Percentiles rank a stretch among this genome's conserved stretches.
These are phyloP conservation scores for Chionomys nivalis DNA, from an alignment of 2,113 vertebrate genomes.

Conservation along the genomic window DNA sequence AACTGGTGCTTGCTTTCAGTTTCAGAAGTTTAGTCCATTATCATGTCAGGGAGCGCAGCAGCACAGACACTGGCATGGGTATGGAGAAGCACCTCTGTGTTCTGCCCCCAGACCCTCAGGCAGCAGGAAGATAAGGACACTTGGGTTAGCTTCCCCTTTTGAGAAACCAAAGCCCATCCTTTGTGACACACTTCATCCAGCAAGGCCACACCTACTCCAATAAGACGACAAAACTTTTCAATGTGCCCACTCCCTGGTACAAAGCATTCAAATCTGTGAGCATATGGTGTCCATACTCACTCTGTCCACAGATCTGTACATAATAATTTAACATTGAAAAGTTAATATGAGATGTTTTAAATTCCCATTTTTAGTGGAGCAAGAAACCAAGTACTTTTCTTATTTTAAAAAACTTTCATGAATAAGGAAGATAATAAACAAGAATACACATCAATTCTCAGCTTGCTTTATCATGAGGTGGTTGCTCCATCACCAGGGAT, in stretches of 20 bases:
- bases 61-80: neutral
- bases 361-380: neutral
- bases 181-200: neutral
- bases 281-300: neutral
- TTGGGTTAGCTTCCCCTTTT: neutral
- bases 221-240: neutral
- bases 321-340: neutral
- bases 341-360: neutral
- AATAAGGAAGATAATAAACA: neutral
- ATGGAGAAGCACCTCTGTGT: neutral
- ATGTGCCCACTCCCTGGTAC: neutral
- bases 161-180: neutral
- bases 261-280: neutral
- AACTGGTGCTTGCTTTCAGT: neutral
- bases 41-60: neutral
- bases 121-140: neutral
- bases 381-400: neutral
- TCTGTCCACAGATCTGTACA: neutral
- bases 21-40: neutral
- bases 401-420: neutral
- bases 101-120: neutral
- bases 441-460: neutral
- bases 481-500: neutral
- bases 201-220: neutral
- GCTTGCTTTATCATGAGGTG: neutral